Conservation (phyloP, 1,140 invertebrate genomes). For the Tetramorium simillimum region DNA sequence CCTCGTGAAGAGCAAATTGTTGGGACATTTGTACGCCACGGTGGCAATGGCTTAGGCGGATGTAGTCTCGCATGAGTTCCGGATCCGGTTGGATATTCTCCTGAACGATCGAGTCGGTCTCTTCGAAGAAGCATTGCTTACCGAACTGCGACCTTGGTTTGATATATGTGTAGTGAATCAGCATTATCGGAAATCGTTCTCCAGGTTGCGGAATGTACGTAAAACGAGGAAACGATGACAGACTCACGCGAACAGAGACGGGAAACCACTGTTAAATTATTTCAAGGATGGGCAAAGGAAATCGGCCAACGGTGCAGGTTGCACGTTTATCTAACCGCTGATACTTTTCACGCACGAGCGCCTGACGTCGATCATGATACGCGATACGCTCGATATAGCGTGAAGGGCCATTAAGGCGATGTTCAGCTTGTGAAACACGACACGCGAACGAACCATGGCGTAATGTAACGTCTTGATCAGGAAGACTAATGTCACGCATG, state of each 20-base stretch:
- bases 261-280: slow-evolving; percentile 26
- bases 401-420: slow-evolving; percentile 48
- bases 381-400: slow-evolving; percentile 45
- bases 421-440: slow-evolving; percentile 52
- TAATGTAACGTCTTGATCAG: not conserved
- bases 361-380: slow-evolving; percentile 32
- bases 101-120: slow-evolving; percentile 89
- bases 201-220: not conserved
- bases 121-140: slow-evolving; percentile 90
- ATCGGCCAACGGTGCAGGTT: slow-evolving; percentile 3
- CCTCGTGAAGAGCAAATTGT: slow-evolving; percentile 88
- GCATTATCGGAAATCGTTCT: slow-evolving; percentile 80
- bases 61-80: slow-evolving; percentile 88
- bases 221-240: slow-evolving; percentile 25
- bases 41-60: slow-evolving; percentile 88
- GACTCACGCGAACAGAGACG: not conserved
- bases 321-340: slow-evolving; percentile 42
- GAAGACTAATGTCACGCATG: not conserved
- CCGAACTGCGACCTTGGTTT: slow-evolving; percentile 90
- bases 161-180: slow-evolving; percentile 88
- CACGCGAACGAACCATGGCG: not conserved
- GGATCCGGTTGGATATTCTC: slow-evolving; percentile 90
- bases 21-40: slow-evolving; percentile 86
- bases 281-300: not conserved
- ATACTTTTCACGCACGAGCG: slow-evolving; percentile 46